These are phyloP conservation scores for Dendroctonus valens DNA, from an alignment of 1,140 invertebrate genomes.

Conservation along the genomic window DNA sequence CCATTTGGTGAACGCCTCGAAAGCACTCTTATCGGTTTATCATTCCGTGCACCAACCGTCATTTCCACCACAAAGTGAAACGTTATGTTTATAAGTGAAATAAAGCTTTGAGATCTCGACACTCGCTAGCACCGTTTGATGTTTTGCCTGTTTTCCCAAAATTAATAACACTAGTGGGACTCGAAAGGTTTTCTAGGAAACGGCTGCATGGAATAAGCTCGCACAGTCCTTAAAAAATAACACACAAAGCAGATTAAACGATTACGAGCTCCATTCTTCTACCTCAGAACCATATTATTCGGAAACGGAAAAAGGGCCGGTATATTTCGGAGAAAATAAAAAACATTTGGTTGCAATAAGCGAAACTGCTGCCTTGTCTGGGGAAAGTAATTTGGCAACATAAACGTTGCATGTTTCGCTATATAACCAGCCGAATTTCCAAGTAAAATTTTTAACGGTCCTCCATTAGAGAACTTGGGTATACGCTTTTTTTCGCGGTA, in stretches of 20 bases:
- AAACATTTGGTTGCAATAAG: conserved; percentile 2
- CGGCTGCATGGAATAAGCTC: too few species aligned
- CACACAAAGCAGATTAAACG: background rate
- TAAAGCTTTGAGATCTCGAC: background rate
- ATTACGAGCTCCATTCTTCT: conserved; percentile 1
- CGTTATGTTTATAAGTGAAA: conserved; percentile 5
- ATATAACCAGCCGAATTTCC: background rate
- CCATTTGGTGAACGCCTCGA: conserved; percentile 22
- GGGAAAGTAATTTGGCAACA: conserved; percentile 1
- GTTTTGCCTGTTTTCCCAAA: too few species aligned
- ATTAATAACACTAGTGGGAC: too few species aligned
- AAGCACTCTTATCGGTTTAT: conserved; percentile 26
- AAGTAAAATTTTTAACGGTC: background rate
- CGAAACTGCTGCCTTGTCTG: conserved; percentile 1
- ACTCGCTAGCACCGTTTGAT: too few species aligned
- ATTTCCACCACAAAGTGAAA: conserved; percentile 21
- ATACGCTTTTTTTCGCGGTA: too few species aligned
- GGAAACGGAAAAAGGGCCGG: background rate
- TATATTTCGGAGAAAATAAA: background rate
- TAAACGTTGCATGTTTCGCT: conserved; percentile 1
- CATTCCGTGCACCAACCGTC: conserved; percentile 13
- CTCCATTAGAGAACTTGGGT: too few species aligned
- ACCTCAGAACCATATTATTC: background rate
- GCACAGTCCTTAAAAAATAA: too few species aligned
- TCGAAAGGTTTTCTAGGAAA: too few species aligned